These are phyloP conservation scores for Drosophila nasuta DNA, from an alignment of 1,140 invertebrate genomes.

Conservation along the genomic window DNA sequence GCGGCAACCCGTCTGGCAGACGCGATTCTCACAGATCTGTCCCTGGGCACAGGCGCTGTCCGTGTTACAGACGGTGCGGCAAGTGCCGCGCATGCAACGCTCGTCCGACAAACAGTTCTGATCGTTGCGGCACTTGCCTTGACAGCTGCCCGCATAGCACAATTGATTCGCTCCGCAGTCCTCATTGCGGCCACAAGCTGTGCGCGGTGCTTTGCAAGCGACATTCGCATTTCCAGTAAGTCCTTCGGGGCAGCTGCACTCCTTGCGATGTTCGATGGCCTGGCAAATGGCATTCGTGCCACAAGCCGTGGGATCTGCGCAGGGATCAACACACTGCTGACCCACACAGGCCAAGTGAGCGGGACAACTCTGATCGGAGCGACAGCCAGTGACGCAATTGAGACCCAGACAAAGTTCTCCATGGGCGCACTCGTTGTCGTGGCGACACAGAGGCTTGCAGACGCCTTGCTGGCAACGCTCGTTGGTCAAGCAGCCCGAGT, in stretches of 20 bases:
- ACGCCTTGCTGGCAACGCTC: constrained; percentile 90
- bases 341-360: constrained; percentile 89
- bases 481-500: constrained; percentile 91
- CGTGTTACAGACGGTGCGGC: constrained; percentile 93
- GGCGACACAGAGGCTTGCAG: constrained; percentile 90
- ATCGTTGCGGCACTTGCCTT: constrained; percentile 91
- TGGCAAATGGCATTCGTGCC: constrained; percentile 92
- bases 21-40: constrained; percentile 94
- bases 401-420: constrained; percentile 93
- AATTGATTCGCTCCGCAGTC: constrained; percentile 89
- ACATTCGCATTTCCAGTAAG: constrained; percentile 91
- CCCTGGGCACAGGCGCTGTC: constrained; percentile 91
- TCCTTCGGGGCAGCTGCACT: constrained; percentile 90
- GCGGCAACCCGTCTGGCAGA: constrained; percentile 93
- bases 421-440: constrained; percentile 92
- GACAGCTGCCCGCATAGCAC: constrained; percentile 91
- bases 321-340: constrained; percentile 91
- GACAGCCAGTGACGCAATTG: constrained; percentile 92
- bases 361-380: constrained; percentile 91
- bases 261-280: constrained; percentile 89
- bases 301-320: constrained; percentile 91
- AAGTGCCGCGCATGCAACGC: constrained; percentile 92
- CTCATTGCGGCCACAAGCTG: constrained; percentile 87
- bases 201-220: constrained; percentile 89
- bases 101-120: constrained; percentile 93